Percentiles rank a stretch among this genome's conserved stretches.
Conservation (phyloP, 2,797 vertebrate genomes). For the Lepilemur septentrionalis region DNA sequence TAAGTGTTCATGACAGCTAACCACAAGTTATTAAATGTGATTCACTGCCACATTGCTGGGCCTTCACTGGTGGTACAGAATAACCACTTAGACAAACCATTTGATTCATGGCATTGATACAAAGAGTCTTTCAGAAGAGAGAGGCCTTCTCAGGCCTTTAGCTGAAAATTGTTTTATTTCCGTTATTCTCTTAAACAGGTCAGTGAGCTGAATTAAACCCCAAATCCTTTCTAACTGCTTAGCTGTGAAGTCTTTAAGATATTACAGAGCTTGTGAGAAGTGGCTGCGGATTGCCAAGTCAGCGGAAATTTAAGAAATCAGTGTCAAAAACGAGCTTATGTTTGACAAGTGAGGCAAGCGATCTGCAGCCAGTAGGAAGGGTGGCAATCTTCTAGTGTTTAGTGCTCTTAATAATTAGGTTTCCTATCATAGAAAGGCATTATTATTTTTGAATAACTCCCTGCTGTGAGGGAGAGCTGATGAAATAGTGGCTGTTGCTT, state of each 20-base stretch:
- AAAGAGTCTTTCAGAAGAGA: slow-evolving; percentile 83
- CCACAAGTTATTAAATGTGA: slow-evolving; percentile 94
- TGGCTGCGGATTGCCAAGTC: slow-evolving; percentile 81
- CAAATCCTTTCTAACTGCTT: slow-evolving; percentile 78
- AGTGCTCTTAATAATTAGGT: slow-evolving; percentile 68
- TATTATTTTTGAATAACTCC: slow-evolving; percentile 37
- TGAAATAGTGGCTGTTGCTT: not conserved
- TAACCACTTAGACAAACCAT: slow-evolving; percentile 76
- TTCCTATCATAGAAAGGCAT: slow-evolving; percentile 68
- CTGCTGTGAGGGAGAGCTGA: slow-evolving; percentile 51
- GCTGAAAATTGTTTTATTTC: slow-evolving; percentile 82
- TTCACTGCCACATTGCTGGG: slow-evolving; percentile 89
- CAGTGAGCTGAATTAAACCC: slow-evolving; percentile 77
- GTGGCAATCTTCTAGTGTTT: slow-evolving; percentile 36
- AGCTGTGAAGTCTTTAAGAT: slow-evolving; percentile 82
- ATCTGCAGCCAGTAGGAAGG: slow-evolving; percentile 72
- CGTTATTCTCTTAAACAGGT: slow-evolving; percentile 81
- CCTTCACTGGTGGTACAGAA: slow-evolving; percentile 79
- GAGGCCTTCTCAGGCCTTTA: slow-evolving; percentile 62
- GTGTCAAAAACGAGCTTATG: slow-evolving; percentile 80
- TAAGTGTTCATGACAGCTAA: slow-evolving; percentile 94
- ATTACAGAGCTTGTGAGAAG: slow-evolving; percentile 81
- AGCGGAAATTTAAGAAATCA: slow-evolving; percentile 81
- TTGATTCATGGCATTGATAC: slow-evolving; percentile 81
- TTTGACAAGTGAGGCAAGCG: slow-evolving; percentile 81